Percentiles rank a stretch among this genome's conserved stretches.
These are phyloP conservation scores for Dasypolia templi DNA, from an alignment of 2,888 invertebrate species.

Conservation along the genomic window DNA sequence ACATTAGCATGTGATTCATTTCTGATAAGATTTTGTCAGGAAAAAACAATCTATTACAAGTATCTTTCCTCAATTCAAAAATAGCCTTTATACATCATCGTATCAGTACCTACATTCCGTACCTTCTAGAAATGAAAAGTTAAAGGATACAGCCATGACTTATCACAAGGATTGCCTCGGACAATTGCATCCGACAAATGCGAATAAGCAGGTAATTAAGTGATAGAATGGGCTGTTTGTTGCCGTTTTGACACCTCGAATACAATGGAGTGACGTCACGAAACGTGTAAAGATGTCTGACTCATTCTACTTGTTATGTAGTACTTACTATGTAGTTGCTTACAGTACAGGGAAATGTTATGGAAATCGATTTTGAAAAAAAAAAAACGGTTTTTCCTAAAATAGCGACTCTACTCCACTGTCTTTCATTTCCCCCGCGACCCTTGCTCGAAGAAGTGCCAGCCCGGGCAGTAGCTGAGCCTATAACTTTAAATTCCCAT, in stretches of 20 bases:
- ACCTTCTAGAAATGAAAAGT: neutral
- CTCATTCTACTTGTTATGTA: conserved; percentile 53
- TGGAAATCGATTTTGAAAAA: neutral
- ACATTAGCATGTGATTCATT: neutral
- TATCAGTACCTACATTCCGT: neutral
- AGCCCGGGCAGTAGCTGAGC: too few relatives aligned
- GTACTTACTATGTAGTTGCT: conserved; percentile 29
- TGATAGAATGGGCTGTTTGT: conserved; percentile 65
- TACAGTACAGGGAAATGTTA: conserved; percentile 16
- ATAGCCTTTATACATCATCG: neutral
- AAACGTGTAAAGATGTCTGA: conserved; percentile 58
- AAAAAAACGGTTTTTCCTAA: neutral
- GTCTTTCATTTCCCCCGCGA: too few relatives aligned
- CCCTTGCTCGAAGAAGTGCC: too few relatives aligned
- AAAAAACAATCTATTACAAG: conserved; percentile 9
- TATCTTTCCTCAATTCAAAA: conserved; percentile 4
- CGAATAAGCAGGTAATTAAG: conserved; percentile 65
- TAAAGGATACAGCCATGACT: conserved; percentile 12
- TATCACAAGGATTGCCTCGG: conserved; percentile 27
- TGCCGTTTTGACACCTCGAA: conserved; percentile 61
- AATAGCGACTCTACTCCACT: neutral
- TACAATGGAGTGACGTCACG: conserved; percentile 67
- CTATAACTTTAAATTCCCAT: too few relatives aligned
- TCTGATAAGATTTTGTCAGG: conserved; percentile 2
- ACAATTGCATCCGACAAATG: conserved; percentile 59